Conservation (phyloP, 2,113 vertebrate genomes). For the Argyrosomus japonicus region DNA sequence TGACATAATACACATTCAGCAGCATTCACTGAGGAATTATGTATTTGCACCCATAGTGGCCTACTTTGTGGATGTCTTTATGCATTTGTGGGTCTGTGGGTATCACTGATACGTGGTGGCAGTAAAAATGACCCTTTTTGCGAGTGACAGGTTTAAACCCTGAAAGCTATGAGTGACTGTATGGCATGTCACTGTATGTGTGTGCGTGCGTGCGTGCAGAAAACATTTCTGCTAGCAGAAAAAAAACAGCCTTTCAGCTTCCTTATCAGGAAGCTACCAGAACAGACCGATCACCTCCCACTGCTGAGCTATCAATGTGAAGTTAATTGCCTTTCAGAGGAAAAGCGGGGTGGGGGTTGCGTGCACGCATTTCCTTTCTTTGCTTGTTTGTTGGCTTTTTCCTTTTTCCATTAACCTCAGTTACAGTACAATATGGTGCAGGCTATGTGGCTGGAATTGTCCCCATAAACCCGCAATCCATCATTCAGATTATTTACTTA, state of each 20-base stretch:
- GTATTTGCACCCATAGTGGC: not conserved
- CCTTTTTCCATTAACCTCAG: conserved; percentile 24
- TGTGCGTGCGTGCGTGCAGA: conserved; percentile 2
- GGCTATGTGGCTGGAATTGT: conserved; percentile 25
- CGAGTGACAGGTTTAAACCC: conserved; percentile 64
- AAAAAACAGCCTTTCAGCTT: conserved; percentile 57
- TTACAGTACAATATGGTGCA: conserved; percentile 9
- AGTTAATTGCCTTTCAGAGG: conserved; percentile 78
- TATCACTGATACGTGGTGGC: conserved; percentile 54
- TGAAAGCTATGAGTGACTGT: conserved; percentile 36
- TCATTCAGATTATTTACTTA: conserved; percentile 62
- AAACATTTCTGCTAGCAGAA: conserved; percentile 38
- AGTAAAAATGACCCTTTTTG: conserved; percentile 65
- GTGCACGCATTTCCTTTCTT: conserved; percentile 4
- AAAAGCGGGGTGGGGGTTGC: conserved; percentile 6
- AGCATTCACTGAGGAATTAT: conserved; percentile 31
- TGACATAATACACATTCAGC: conserved; percentile 22
- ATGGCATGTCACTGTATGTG: not conserved
- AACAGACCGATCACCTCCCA: conserved; percentile 70
- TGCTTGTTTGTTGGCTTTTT: conserved; percentile 28
- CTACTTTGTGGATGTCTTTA: conserved; percentile 7
- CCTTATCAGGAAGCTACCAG: conserved; percentile 72
- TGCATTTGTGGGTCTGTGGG: conserved; percentile 37
- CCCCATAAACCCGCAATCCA: conserved; percentile 40
- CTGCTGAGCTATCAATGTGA: conserved; percentile 77